Evolutionary conservation across 2,888 invertebrate species (phyloP).

Genomic region (Eristalis intricaria): DNA sequence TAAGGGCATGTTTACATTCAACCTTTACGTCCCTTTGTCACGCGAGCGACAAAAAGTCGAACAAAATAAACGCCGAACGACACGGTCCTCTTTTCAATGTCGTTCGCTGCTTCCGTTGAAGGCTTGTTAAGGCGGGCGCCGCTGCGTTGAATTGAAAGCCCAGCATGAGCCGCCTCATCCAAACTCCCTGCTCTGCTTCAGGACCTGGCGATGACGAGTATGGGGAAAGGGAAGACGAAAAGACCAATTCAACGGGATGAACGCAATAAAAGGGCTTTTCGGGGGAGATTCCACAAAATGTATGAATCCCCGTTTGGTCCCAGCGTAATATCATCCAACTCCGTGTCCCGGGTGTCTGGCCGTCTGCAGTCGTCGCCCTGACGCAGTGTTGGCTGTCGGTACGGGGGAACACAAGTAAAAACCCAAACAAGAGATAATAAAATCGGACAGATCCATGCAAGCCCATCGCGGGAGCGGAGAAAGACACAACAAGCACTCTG

Average conservation of each 20-base stretch:
- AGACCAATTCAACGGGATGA: not conserved
- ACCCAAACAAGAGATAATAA: not conserved
- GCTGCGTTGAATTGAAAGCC: conserved; percentile 4
- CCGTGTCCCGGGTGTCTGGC: conserved; percentile 19
- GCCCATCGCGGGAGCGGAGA: not conserved
- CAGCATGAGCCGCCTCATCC: not conserved
- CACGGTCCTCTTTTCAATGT: conserved; percentile 37
- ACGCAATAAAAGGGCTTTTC: conserved; percentile 47
- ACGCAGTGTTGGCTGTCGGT: not conserved
- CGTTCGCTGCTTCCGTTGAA: conserved; percentile 14
- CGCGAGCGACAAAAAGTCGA: conserved; percentile 15
- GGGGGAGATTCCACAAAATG: conserved; percentile 33
- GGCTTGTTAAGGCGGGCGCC: conserved; percentile 16
- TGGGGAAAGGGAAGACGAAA: not conserved
- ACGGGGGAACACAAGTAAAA: not conserved
- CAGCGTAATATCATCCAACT: conserved; percentile 8
- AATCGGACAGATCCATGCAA: not conserved
- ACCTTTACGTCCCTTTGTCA: conserved; percentile 44
- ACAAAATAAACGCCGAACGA: not conserved
- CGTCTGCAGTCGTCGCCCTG: not conserved
- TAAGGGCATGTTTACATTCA: conserved; percentile 46
- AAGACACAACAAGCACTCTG: conserved; percentile 2
- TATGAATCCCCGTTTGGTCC: conserved; percentile 21
- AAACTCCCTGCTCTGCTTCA: not conserved
- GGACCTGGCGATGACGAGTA: not conserved